Percentiles rank a stretch among this genome's conserved stretches.
These are phyloP conservation scores for Tangachromis dhanisi DNA, from an alignment of 2,113 vertebrate species.

Conservation along the genomic window DNA sequence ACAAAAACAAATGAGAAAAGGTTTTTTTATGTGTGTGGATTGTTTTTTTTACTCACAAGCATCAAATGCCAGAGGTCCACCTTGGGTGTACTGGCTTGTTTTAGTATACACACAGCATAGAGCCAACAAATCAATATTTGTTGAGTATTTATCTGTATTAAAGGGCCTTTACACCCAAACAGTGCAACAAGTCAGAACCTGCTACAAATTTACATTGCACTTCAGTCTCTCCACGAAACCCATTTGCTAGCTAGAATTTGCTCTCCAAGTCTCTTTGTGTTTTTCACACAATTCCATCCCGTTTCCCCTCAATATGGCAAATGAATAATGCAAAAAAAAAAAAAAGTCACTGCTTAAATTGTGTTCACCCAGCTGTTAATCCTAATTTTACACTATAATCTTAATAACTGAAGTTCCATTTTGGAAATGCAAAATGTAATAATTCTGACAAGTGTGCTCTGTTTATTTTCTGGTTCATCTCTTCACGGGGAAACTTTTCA, in stretches of 20 bases:
- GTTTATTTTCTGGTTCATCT: not conserved
- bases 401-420: not conserved
- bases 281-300: not conserved
- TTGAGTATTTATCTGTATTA: not conserved
- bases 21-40: not conserved
- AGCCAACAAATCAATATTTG: conserved; percentile 35
- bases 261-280: not conserved
- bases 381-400: conserved; percentile 27
- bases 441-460: not conserved
- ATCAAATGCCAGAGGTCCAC: conserved; percentile 22
- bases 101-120: conserved; percentile 17
- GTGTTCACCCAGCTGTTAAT: not conserved
- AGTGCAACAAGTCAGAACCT: not conserved
- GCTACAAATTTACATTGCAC: not conserved
- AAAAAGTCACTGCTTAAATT: not conserved
- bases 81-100: conserved; percentile 17
- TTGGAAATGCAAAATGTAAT: conserved; percentile 29
- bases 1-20: conserved; percentile 10
- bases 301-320: not conserved
- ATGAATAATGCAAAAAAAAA: not conserved
- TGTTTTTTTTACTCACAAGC: conserved; percentile 4
- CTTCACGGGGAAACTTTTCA: not conserved
- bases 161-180: not conserved
- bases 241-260: not conserved
- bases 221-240: not conserved